Base-by-base conservation (phyloP, 1,140 invertebrate species). In the Drosophila navojoa region DNA sequence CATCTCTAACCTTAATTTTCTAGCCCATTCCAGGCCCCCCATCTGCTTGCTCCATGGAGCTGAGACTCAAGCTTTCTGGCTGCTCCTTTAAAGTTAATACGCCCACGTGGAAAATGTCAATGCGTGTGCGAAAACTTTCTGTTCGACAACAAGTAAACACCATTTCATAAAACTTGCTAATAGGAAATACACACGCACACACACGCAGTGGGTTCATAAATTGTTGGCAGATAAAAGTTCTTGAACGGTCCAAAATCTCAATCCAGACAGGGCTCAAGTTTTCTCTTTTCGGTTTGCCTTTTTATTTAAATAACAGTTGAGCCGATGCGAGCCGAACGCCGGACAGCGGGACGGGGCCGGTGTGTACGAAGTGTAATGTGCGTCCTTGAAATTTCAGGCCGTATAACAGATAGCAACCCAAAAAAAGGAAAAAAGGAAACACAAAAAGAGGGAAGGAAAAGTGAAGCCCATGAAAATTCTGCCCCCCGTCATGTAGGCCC, bases 321-420 rank as follows among this genome's bases (percentile, higher is more conserved):
- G 54, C 54, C 35, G 57, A 47, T 32, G 57, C 42, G 67, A 40
- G 44, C 58, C 66, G 58, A 69, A 25, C 3, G 5, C 9, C 9
- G 16, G 27, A 4, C n/a, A n/a, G 47, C 49, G 49, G 49, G 3
- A 19, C 27, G 15, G 38, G 61, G 66, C 64, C 58, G 70, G 63
- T 55, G 63, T 64, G 60, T 64, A 73, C 73, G 73, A 87, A 79
- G 73, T 89, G 79, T 89, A 79, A 87, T 87, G 84, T 77, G 84
- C 82, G 82, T 87, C 82, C 82, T 87, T 87, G 82, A 87, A 87
- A 87, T 66, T 60, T 64, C 58, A 69, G 54, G 66, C 64, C 68
- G 64, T 44, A 76, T 42, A 71, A 71, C 49, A 76, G 45, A 76
- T 71, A 82, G 61, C 72, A 61, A 15, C 11, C 55, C 45, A 40